These are phyloP conservation scores for Scatophagus argus DNA, from an alignment of 2,113 vertebrate species.

Conservation along the genomic window DNA sequence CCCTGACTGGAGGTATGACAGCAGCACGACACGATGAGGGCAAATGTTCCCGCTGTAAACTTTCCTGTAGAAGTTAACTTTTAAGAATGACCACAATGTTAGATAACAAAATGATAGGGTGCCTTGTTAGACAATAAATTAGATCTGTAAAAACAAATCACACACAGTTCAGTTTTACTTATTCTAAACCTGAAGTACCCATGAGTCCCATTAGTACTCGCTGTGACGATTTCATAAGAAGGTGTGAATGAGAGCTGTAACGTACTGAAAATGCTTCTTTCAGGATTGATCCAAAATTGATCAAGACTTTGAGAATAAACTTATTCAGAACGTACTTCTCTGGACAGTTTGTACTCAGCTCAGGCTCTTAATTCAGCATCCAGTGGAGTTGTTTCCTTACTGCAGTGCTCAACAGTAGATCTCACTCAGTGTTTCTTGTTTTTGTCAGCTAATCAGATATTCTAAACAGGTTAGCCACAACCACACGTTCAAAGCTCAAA, in stretches of 20 bases:
- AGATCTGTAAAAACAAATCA: no score
- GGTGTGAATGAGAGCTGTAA: background rate
- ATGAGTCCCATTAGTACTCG: background rate
- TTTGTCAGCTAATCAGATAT: background rate
- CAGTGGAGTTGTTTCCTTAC: background rate
- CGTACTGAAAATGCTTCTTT: background rate
- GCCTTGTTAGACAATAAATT: background rate
- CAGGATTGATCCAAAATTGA: background rate
- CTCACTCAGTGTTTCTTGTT: background rate
- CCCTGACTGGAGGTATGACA: conserved; percentile 3
- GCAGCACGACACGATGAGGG: background rate
- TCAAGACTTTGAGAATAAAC: background rate
- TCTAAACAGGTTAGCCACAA: no score
- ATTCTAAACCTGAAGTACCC: no score
- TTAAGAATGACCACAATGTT: background rate
- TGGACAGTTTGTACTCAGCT: background rate
- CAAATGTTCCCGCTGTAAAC: background rate
- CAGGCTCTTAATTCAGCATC: background rate
- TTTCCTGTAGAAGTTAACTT: background rate
- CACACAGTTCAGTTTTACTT: no score
- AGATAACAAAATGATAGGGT: background rate
- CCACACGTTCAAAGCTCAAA: no score
- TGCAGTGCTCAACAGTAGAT: background rate
- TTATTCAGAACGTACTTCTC: background rate
- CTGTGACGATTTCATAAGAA: background rate